Evolutionary conservation across 2,113 vertebrate genomes (phyloP).

Genomic region (Urocitellus parryii): DNA sequence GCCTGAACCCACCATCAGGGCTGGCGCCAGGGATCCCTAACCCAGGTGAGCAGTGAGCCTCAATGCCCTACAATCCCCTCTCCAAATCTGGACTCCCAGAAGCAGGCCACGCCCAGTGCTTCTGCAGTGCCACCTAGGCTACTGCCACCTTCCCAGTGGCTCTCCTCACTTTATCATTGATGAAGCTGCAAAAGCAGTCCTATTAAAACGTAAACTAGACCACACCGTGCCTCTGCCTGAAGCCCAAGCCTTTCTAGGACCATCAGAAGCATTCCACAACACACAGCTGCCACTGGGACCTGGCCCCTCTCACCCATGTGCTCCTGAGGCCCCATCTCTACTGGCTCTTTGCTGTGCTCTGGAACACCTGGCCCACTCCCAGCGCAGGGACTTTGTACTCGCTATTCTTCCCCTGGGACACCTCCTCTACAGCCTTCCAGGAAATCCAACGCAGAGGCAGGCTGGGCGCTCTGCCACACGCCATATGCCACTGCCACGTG

Average conservation of each 20-base stretch:
- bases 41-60: fast-evolving
- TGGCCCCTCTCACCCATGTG: not conserved
- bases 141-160: not conserved
- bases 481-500: fast-evolving
- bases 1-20: fast-evolving
- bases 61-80: too few relatives aligned
- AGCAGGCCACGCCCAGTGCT: not conserved
- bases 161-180: not conserved
- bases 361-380: not conserved
- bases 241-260: not conserved
- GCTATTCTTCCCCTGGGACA: not conserved
- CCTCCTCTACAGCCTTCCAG: not conserved
- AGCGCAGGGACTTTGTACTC: not conserved
- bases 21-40: not conserved
- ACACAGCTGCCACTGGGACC: too few relatives aligned
- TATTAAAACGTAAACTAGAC: not conserved
- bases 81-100: not conserved
- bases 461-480: fast-evolving
- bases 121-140: not conserved
- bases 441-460: not conserved
- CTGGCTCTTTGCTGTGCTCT: too few relatives aligned
- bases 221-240: not conserved
- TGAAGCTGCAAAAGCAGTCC: not conserved
- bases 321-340: not conserved
- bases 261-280: not conserved